These are phyloP conservation scores for Zosterops pallidus DNA, from an alignment of 2,113 vertebrate genomes.

Conservation along the genomic window DNA sequence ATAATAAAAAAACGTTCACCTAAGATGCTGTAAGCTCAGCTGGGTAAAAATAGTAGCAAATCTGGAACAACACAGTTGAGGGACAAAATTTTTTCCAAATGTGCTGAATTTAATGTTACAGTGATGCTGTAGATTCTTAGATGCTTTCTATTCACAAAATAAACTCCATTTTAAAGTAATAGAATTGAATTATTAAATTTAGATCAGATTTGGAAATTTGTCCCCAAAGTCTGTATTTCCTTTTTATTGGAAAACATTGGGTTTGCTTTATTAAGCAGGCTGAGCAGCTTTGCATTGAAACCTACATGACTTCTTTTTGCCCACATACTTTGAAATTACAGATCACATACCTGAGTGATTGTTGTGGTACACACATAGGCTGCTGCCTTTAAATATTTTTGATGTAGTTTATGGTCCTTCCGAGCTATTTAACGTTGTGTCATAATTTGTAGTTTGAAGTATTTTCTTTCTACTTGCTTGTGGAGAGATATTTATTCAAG, in stretches of 20 bases:
- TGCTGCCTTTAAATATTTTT: background rate
- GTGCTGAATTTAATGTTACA: background rate
- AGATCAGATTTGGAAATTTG: background rate
- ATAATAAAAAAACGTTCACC: background rate
- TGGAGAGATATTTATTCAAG: background rate
- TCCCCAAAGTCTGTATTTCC: background rate
- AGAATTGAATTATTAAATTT: background rate
- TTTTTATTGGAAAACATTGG: background rate
- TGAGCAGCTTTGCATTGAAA: background rate
- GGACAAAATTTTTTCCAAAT: background rate
- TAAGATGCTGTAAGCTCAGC: background rate
- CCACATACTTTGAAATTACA: background rate
- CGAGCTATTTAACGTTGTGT: background rate
- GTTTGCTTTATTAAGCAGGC: background rate
- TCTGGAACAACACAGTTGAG: background rate
- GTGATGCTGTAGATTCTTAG: background rate
- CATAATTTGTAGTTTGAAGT: background rate
- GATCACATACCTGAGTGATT: background rate
- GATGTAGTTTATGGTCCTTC: background rate
- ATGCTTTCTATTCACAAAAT: background rate
- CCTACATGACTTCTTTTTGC: background rate
- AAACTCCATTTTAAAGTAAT: background rate
- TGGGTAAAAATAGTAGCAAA: conserved; percentile 21
- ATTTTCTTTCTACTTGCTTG: background rate
- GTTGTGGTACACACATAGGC: background rate